phyloP scores from a whole-genome alignment of 2,888 invertebrate species.

The Danaus chrysippus region DNA sequence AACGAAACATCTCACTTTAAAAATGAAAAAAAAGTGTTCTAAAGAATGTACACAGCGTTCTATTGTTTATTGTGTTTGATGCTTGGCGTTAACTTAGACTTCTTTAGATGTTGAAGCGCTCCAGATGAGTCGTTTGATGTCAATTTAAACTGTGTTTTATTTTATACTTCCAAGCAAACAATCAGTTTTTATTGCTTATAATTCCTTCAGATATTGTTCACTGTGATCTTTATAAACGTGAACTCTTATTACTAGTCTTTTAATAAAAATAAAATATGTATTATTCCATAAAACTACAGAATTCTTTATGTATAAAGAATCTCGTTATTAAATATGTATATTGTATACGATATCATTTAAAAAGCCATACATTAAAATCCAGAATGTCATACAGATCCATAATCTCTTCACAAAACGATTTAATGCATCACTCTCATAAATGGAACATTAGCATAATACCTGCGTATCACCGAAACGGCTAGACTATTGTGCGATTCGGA shows the following conservation, averaged over 20 bases:
- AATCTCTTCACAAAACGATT: conserved; percentile 4
- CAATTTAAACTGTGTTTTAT: conserved; percentile 3
- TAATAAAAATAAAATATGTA: neutral
- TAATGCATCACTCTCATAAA: conserved; percentile 1
- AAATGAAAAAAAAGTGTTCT: neutral
- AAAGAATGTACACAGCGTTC: neutral
- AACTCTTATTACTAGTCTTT: neutral
- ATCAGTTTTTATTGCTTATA: neutral
- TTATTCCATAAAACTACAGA: no score
- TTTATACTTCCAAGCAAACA: neutral
- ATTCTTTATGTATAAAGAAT: no score
- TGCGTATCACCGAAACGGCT: conserved; percentile 11
- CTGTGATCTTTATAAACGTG: neutral
- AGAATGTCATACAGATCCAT: neutral
- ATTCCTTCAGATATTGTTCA: neutral
- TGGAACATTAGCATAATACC: conserved; percentile 2
- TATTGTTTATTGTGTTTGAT: conserved; percentile 7
- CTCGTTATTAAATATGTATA: no score
- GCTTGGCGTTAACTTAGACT: conserved; percentile 5
- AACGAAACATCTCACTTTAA: neutral
- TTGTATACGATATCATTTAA: no score
- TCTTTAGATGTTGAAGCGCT: conserved; percentile 5
- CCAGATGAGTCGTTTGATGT: conserved; percentile 7
- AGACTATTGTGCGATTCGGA: conserved; percentile 19
- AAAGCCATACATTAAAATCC: neutral